These are phyloP conservation scores for Oppia nitens DNA, from an alignment of 1,140 invertebrate species.

Conservation along the genomic window DNA sequence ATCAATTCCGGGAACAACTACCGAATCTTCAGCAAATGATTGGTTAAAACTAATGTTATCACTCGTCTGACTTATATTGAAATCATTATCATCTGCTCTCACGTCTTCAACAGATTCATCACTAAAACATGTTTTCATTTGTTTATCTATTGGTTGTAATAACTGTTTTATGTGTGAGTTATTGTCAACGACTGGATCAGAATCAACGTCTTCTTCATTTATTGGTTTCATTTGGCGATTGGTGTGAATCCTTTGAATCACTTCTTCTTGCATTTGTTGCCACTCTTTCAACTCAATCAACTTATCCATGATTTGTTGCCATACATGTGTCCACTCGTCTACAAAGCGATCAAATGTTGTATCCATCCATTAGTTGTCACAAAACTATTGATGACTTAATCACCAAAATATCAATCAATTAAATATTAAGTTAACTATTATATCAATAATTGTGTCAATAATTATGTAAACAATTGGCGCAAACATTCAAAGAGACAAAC, in stretches of 20 bases:
- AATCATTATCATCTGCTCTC: neutral
- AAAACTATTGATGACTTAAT: no score
- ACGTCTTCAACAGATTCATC: neutral
- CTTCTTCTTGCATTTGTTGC: neutral
- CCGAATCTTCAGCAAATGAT: neutral
- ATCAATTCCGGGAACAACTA: constrained; percentile 4
- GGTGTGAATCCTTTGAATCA: neutral
- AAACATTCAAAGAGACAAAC: no score
- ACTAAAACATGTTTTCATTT: neutral
- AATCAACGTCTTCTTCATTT: neutral
- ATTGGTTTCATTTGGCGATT: neutral
- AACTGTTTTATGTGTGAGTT: no score
- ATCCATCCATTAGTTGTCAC: no score
- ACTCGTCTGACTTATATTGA: neutral
- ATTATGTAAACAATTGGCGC: no score
- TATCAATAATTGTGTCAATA: no score
- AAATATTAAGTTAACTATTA: no score
- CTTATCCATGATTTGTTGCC: neutral
- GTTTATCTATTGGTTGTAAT: neutral
- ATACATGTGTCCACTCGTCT: no score
- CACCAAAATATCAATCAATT: no score
- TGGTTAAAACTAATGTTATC: neutral
- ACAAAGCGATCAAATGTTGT: no score
- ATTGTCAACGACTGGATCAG: neutral
- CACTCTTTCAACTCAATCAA: neutral